Evolutionary conservation across 2,888 invertebrate species (phyloP).

Genomic region (Drosophila falleni): DNA sequence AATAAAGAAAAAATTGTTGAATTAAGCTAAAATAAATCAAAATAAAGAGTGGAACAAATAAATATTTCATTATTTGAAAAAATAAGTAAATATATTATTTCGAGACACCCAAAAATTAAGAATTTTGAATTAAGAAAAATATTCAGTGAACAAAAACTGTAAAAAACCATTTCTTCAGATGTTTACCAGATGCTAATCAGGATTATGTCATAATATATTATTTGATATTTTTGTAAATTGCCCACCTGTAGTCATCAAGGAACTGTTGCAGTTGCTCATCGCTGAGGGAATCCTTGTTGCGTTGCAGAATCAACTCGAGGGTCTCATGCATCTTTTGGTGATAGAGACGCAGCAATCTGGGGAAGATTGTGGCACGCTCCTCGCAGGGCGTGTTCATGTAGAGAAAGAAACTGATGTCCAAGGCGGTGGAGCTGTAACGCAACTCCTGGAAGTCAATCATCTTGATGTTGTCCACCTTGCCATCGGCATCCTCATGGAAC

Average conservation of each 20-base stretch:
- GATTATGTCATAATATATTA: no score
- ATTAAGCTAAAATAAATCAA: no score
- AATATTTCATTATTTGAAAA: no score
- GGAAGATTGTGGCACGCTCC: conserved; percentile 70
- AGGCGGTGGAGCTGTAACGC: conserved; percentile 80
- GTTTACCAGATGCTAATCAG: no score
- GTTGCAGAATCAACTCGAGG: conserved; percentile 68
- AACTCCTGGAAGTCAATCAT: conserved; percentile 85
- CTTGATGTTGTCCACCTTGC: conserved; percentile 70
- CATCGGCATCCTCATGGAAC: conserved; percentile 72
- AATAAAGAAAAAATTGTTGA: no score
- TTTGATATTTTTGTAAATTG: neutral
- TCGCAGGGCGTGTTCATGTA: conserved; percentile 81
- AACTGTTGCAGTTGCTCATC: conserved; percentile 47
- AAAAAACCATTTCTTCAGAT: no score
- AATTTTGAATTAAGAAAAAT: no score
- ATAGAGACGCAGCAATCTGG: conserved; percentile 74
- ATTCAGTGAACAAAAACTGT: no score
- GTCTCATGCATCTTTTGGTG: conserved; percentile 71
- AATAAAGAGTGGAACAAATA: no score
- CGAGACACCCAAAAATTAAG: no score
- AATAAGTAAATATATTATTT: no score
- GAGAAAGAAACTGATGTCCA: conserved; percentile 84
- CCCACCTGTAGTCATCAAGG: conserved; percentile 61
- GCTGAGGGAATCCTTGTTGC: conserved; percentile 38